These are phyloP conservation scores for Hippotragus niger DNA, from an alignment of 2,113 vertebrate genomes.

Conservation along the genomic window DNA sequence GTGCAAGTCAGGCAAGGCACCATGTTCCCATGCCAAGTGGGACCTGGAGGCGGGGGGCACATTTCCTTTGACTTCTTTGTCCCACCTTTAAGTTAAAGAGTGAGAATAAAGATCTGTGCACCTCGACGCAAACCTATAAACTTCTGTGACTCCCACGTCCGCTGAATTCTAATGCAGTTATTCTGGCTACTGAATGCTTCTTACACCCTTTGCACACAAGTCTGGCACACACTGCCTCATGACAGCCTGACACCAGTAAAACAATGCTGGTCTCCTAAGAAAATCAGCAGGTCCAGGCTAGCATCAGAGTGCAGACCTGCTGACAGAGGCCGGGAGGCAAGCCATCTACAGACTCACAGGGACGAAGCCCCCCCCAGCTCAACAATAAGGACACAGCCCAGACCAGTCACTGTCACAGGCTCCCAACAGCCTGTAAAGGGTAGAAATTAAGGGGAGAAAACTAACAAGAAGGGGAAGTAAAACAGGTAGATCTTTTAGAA, in stretches of 20 bases:
- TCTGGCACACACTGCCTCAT: no score
- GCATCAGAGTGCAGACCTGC: no score
- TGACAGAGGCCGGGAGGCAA: neutral
- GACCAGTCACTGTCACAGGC: accelerated
- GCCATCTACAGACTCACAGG: neutral
- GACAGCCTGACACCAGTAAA: neutral
- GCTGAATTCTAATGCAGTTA: neutral
- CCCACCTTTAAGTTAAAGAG: neutral
- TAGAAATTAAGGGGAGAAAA: neutral
- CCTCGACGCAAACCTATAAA: neutral
- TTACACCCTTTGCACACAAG: neutral
- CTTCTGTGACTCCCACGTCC: neutral
- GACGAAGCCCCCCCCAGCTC: accelerated
- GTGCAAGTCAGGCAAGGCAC: neutral
- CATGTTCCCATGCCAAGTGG: accelerated
- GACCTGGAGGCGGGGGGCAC: neutral
- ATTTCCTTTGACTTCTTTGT: neutral
- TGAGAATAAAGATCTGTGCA: neutral
- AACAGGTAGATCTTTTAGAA: neutral
- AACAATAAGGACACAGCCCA: neutral
- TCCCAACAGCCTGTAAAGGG: neutral
- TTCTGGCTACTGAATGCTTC: neutral
- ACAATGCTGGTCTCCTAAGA: neutral
- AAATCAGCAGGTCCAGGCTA: neutral
- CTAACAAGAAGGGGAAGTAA: neutral